Evolutionary conservation across 1,140 invertebrate species (phyloP), one percentile per base, ranked within the genome.

Genomic region (Cydia amplana): DNA sequence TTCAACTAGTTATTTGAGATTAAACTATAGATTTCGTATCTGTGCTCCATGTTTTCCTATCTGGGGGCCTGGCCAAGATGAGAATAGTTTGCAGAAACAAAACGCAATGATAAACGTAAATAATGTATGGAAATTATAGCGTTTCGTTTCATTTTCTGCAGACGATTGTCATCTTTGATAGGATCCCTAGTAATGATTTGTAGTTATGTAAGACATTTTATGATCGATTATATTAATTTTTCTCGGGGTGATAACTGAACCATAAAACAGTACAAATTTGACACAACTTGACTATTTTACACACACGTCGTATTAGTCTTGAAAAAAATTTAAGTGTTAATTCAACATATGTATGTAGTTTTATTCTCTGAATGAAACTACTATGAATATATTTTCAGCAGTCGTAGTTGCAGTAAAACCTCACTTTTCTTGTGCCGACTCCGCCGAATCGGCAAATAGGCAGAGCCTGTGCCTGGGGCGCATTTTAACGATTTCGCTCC

Each of bases 401-500:
- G 65, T 36, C 32, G 28, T 10, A 70, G 55, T 18, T 70, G 64
- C 64, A 70, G 64, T 67, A n/a, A 67, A 67, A 70, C 65, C 65
- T 9, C 32, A 70, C 16, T 36, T 43, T 70, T 67, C 64, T 67
- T 67, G 25, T 32, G 77, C 49, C 78, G 20, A 79, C 70, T 80
- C 77, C 28, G 75, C 74, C 76, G 80, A 80, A 80, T 82, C 79
- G 77, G 79, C 77, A 80, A 80, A 80, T 80, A 83, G 64, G 74
- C 75, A 80, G 74, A 78, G 77, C 43, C 74, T 32, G 77, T 72
- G 51, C 67, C 73, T 63, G 78, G 78, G 79, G 76, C 79, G 78
- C 76, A 77, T 84, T 79, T 83, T 84, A 84, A 84, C 83, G 76
- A 84, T 63, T 77, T 67, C 74, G 72, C 43, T 73, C 16, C 28